These are phyloP conservation scores for Etheostoma cragini DNA, from an alignment of 2,113 vertebrate genomes.

Conservation along the genomic window DNA sequence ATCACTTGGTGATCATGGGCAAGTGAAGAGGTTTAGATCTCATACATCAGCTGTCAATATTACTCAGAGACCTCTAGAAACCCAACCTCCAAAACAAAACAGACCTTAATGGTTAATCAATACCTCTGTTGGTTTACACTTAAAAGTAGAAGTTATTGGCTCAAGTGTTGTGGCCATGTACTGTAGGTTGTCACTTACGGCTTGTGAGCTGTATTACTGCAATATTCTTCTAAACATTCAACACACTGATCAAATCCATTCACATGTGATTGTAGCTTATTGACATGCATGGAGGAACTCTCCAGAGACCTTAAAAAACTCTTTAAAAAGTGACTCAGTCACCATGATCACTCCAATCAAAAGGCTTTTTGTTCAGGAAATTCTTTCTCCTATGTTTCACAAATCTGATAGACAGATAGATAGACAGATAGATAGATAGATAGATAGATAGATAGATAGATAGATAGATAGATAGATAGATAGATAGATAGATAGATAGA, in stretches of 20 bases:
- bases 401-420: not conserved
- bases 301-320: not conserved
- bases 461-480: too few species aligned
- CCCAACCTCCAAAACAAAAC: not conserved
- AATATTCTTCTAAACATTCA: not conserved
- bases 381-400: not conserved
- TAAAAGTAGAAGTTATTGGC: too few species aligned
- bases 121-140: not conserved
- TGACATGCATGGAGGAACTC: not conserved
- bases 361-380: not conserved
- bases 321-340: not conserved
- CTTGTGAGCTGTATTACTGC: not conserved
- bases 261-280: not conserved
- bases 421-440: too few species aligned
- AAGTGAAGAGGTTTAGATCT: constrained; percentile 1
- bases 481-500: too few species aligned
- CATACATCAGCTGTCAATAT: not conserved
- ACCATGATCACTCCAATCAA: not conserved
- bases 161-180: not conserved
- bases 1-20: constrained; percentile 20
- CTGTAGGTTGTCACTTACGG: not conserved
- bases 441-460: too few species aligned
- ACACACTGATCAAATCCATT: not conserved
- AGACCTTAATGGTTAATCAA: not conserved
- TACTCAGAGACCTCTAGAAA: not conserved